Base-by-base conservation (phyloP, 2,888 invertebrate species). In the Andrena dorsata region DNA sequence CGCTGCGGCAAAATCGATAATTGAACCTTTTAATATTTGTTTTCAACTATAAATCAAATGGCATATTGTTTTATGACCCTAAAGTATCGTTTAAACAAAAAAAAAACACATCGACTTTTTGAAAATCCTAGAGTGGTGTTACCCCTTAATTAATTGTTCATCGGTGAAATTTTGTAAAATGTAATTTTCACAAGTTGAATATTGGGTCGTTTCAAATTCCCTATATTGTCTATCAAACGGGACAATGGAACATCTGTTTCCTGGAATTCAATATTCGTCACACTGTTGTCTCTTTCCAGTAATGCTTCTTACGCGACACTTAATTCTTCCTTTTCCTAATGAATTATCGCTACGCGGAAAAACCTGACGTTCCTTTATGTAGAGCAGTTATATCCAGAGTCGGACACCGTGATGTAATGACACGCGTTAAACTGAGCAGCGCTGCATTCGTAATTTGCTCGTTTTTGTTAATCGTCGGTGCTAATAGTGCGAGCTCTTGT, bases 391-490 rank as follows among this genome's bases (percentile, higher is more conserved):
- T 6, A 2, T 2, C 16, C 20, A 23, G 8, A 35, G 41, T 60
- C 23, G 13, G 10, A 32, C 16, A n/a, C 6, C 10, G n/a, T 20
- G 28, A 20, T 16, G 72, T 23, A 72, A 73, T 0, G 32, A 56
- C 16, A 56, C 30, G 7, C 28, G 28, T 64, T 26, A 2, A 41
- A 65, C 32, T 20, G 13, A 30, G 7, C 16, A 13, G 0, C 8
- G 8, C 1, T 10, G 10, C 20, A 49, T 47, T 49, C 8, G 4
- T 23, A 51, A 6, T 69, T 64, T 13, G 20, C 7, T 51, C 13
- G 16, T 23, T 51, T 28, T 53, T 23, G 56, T 64, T 70, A 69
- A 70, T 70, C 58, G 13, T 47, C 20, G 49, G 7, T 20, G 35
- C 13, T 64, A 78, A 51, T 41, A 10, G 1, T 49, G 26, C 32